Evolutionary conservation across 2,797 vertebrate genomes (phyloP).

Genomic region (Acomys russatus): DNA sequence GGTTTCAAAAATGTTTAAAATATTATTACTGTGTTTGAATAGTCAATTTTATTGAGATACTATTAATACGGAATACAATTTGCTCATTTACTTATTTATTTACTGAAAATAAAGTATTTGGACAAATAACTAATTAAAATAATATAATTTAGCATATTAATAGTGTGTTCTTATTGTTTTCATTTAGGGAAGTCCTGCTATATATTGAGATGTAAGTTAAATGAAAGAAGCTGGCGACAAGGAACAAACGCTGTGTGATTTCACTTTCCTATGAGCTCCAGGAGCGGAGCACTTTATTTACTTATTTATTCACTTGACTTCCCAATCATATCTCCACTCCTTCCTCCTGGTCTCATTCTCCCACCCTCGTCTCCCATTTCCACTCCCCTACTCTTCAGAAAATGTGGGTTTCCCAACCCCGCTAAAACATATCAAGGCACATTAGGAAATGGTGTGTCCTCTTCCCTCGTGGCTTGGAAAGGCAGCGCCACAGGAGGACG

Average conservation of each 20-base stretch:
- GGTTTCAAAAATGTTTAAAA: slow-evolving; percentile 42
- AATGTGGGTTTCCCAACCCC: no score
- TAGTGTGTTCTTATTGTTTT: background rate
- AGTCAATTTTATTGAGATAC: background rate
- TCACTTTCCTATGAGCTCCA: background rate
- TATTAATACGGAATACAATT: background rate
- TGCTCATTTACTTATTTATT: background rate
- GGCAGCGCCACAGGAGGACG: no score
- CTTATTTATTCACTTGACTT: no score
- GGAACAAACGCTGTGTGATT: background rate
- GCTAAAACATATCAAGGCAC: no score
- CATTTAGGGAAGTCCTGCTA: background rate
- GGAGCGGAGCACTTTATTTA: background rate
- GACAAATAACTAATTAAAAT: slow-evolving; percentile 5
- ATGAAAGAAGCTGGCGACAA: background rate
- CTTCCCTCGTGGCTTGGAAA: no score
- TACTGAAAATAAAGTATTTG: background rate
- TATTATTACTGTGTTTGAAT: background rate
- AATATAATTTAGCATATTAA: slow-evolving; percentile 18
- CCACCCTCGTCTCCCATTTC: no score
- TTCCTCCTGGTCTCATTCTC: no score
- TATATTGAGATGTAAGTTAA: background rate
- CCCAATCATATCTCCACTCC: no score
- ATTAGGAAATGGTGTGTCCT: no score
- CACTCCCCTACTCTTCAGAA: no score